These are phyloP conservation scores for Terebella lapidaria DNA, from an alignment of 2,888 invertebrate genomes.

Conservation along the genomic window DNA sequence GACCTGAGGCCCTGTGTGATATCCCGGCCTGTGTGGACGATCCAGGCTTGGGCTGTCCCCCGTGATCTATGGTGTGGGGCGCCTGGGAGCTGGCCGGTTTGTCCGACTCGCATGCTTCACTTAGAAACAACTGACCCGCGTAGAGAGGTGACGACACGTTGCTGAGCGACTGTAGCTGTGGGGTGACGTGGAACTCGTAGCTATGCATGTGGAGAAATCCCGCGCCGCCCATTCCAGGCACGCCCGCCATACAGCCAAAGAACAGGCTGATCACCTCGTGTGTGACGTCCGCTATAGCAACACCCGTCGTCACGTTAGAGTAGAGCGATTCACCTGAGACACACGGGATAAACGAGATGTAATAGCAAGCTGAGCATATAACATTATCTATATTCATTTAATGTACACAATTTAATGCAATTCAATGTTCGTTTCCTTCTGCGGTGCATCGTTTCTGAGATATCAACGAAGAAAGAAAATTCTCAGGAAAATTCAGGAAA, in stretches of 20 bases:
- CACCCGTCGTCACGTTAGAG: conserved; percentile 4
- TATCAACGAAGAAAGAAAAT: too few relatives aligned
- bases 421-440: too few relatives aligned
- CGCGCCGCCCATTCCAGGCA: conserved; percentile 3
- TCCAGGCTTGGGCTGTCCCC: too few relatives aligned
- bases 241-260: conserved; percentile 3
- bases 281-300: background rate
- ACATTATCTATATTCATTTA: too few relatives aligned
- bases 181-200: background rate
- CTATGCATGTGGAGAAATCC: background rate
- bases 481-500: too few relatives aligned
- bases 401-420: too few relatives aligned
- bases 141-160: background rate
- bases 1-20: too few relatives aligned
- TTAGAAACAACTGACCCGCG: background rate
- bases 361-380: too few relatives aligned
- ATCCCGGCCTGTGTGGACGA: too few relatives aligned
- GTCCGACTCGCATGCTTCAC: background rate
- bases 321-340: background rate
- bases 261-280: background rate
- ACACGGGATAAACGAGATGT: too few relatives aligned
- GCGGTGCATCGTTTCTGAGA: too few relatives aligned
- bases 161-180: background rate
- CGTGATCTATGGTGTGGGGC: too few relatives aligned
- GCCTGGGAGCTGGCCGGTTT: background rate